These are phyloP conservation scores for Phrynocephalus versicolor DNA, from an alignment of 2,113 vertebrate species.

Conservation along the genomic window DNA sequence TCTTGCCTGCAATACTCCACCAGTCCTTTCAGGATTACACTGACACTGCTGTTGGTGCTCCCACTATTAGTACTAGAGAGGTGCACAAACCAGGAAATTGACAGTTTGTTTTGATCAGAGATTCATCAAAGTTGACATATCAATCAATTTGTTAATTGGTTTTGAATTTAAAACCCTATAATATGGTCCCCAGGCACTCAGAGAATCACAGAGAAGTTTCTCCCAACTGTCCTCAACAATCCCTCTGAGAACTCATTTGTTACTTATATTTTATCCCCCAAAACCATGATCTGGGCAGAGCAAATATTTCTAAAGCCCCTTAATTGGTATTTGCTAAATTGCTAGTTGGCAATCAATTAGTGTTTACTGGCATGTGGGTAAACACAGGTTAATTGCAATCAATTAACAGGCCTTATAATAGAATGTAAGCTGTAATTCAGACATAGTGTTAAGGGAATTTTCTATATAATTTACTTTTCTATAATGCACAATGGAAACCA, in stretches of 20 bases:
- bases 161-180: too few relatives aligned
- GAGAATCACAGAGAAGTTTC: too few relatives aligned
- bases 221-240: too few relatives aligned
- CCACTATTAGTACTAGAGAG: too few relatives aligned
- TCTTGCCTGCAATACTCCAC: too few relatives aligned
- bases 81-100: too few relatives aligned
- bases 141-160: too few relatives aligned
- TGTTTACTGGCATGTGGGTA: slow-evolving; percentile 10
- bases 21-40: too few relatives aligned
- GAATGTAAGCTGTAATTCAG: slow-evolving; percentile 9
- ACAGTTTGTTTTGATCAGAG: too few relatives aligned
- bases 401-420: slow-evolving; percentile 19
- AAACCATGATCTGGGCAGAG: not conserved
- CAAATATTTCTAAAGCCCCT: not conserved
- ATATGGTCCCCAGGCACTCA: too few relatives aligned
- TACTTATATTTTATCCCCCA: not conserved
- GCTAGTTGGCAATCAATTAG: slow-evolving; percentile 17
- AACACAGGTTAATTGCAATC: slow-evolving; percentile 20
- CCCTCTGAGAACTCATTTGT: not conserved
- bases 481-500: not conserved
- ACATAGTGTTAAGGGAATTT: slow-evolving; percentile 2
- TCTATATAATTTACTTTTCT: not conserved
- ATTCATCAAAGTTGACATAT: too few relatives aligned
- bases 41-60: too few relatives aligned
- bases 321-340: slow-evolving; percentile 20